Conservation (phyloP, 2,888 invertebrate species). For the Uloborus plumipes region DNA sequence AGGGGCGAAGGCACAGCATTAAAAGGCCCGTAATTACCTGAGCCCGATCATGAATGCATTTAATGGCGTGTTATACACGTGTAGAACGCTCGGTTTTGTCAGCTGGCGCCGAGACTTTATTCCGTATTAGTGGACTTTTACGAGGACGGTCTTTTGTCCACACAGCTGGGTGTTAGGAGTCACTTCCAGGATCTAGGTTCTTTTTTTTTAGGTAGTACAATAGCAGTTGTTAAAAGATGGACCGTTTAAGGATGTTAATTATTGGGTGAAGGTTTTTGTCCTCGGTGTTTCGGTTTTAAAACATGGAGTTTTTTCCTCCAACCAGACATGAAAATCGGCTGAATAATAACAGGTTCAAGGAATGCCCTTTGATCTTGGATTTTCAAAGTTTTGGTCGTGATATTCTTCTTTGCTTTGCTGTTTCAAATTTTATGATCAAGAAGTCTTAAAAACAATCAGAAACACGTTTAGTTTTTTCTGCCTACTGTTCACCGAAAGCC, state of each 20-base stretch:
- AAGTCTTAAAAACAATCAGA: too few species aligned
- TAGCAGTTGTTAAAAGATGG: slow-evolving; percentile 42
- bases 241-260: slow-evolving; percentile 41
- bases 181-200: slow-evolving; percentile 16
- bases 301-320: not conserved
- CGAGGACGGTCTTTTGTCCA: slow-evolving; percentile 54
- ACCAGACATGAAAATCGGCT: not conserved
- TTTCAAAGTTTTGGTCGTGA: not conserved
- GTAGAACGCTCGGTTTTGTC: slow-evolving; percentile 49
- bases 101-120: slow-evolving; percentile 49
- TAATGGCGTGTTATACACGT: slow-evolving; percentile 63
- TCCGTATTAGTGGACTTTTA: slow-evolving; percentile 55
- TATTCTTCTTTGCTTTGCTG: not conserved
- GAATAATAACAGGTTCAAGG: slow-evolving; percentile 13
- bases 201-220: slow-evolving; percentile 15
- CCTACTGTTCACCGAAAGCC: too few species aligned
- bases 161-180: slow-evolving; percentile 41
- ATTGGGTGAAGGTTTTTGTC: slow-evolving; percentile 8
- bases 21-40: slow-evolving; percentile 55
- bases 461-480: too few species aligned
- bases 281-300: too few species aligned
- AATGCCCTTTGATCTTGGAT: not conserved
- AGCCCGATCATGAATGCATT: slow-evolving; percentile 44
- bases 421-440: too few species aligned
- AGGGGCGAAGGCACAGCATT: slow-evolving; percentile 32